Evolutionary conservation across 2,888 invertebrate genomes (phyloP).

Genomic region (Xiphydria camelus): DNA sequence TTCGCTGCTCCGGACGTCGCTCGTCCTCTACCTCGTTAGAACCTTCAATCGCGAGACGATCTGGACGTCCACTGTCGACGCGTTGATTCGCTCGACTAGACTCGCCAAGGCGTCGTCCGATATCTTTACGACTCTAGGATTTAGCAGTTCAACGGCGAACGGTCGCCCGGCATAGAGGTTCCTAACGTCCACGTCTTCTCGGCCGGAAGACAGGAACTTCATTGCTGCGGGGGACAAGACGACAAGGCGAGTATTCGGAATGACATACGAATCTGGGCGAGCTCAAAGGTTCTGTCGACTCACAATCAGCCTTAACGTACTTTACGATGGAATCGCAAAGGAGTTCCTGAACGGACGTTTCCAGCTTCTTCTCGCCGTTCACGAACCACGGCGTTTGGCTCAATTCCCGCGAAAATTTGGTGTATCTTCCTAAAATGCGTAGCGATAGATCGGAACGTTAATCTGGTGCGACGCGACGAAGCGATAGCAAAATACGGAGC

Average conservation of each 20-base stretch:
- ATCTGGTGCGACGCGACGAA: too few species aligned
- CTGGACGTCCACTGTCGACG: conserved; percentile 60
- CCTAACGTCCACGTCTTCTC: conserved; percentile 97
- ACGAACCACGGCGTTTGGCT: conserved; percentile 96
- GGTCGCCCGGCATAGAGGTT: conserved; percentile 91
- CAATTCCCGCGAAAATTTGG: conserved; percentile 79
- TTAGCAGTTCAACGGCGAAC: conserved; percentile 84
- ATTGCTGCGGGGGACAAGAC: conserved; percentile 53
- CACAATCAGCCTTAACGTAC: conserved; percentile 63
- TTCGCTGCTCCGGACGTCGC: too few species aligned
- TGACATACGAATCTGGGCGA: not conserved
- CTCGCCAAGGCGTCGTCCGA: conserved; percentile 59
- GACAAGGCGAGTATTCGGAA: too few species aligned
- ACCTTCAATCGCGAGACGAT: conserved; percentile 69
- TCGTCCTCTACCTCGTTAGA: conserved; percentile 66
- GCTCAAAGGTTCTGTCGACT: conserved; percentile 20
- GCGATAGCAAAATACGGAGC: conserved; percentile 1
- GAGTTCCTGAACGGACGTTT: conserved; percentile 89
- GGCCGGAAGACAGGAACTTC: conserved; percentile 89
- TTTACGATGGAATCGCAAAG: conserved; percentile 71
- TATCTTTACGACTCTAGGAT: conserved; percentile 66
- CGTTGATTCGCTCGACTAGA: conserved; percentile 67
- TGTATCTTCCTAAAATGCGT: conserved; percentile 67
- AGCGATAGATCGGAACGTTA: conserved; percentile 12
- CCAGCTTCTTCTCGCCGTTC: conserved; percentile 76